phyloP scores from a whole-genome alignment of 2,888 invertebrate genomes.

The Anthophora plumipes region DNA sequence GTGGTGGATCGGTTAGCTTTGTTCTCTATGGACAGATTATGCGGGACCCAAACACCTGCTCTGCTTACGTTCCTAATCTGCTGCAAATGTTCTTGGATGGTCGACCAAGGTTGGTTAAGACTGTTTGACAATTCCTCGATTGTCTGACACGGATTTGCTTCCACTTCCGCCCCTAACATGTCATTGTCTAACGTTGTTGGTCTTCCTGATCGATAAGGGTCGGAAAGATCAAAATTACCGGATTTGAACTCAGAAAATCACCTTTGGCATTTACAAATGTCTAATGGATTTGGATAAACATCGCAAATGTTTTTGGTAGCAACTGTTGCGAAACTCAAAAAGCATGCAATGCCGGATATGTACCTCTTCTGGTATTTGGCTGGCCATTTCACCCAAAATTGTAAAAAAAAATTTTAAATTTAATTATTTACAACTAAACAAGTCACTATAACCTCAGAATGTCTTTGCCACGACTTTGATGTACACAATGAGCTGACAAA shows the following conservation, averaged over 20 bases:
- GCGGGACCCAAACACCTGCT: no score
- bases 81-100: conserved; percentile 39
- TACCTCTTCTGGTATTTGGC: conserved; percentile 5
- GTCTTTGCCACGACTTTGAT: neutral
- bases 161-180: no score
- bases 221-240: no score
- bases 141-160: no score
- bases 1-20: conserved; percentile 30
- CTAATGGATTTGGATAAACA: no score
- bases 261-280: no score
- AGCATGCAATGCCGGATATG: conserved; percentile 7
- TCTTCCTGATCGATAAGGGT: no score
- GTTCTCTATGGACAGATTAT: no score
- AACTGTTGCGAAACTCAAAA: conserved; percentile 5
- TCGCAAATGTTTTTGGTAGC: conserved; percentile 8
- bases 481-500: conserved; percentile 1
- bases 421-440: neutral
- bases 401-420: neutral
- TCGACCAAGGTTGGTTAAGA: conserved; percentile 42
- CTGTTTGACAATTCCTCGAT: conserved; percentile 32
- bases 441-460: conserved; percentile 9
- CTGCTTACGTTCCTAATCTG: neutral
- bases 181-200: no score
- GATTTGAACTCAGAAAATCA: neutral
- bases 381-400: neutral